A percentile compares a stretch with the other conserved stretches of the same genome.
These are phyloP conservation scores for Valencia hispanica DNA, from an alignment of 2,797 vertebrate species.

Conservation along the genomic window DNA sequence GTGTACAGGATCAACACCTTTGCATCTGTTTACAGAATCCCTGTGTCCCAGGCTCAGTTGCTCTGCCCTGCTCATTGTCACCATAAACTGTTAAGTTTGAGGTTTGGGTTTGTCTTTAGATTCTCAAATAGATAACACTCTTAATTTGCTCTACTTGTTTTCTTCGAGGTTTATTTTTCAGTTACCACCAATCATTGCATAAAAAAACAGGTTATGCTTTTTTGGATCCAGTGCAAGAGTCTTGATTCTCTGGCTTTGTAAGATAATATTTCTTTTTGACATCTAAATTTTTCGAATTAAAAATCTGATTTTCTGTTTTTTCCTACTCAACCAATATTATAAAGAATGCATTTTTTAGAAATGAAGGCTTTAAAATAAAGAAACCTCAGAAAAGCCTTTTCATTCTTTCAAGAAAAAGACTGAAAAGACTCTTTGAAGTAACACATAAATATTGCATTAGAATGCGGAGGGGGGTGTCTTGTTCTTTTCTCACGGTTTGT, in stretches of 20 bases:
- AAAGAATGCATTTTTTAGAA: background rate
- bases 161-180: background rate
- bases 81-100: background rate
- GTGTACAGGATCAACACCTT: slow-evolving; percentile 5
- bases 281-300: background rate
- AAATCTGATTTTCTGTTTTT: background rate
- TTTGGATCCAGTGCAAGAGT: background rate
- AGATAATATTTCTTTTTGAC: background rate
- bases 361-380: background rate
- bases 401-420: background rate
- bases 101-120: background rate
- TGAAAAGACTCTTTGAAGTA: slow-evolving; percentile 1
- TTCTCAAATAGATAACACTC: background rate
- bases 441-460: background rate
- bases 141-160: background rate
- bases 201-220: background rate
- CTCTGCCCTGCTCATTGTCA: background rate
- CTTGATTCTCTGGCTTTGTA: background rate
- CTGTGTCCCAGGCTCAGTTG: background rate
- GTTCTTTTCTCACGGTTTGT: background rate
- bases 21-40: slow-evolving; percentile 18
- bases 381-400: background rate
- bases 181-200: background rate
- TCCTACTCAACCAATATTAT: background rate
- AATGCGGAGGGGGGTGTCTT: background rate